Base-by-base conservation (phyloP, 2,113 vertebrate genomes). In the Aythya baeri region DNA sequence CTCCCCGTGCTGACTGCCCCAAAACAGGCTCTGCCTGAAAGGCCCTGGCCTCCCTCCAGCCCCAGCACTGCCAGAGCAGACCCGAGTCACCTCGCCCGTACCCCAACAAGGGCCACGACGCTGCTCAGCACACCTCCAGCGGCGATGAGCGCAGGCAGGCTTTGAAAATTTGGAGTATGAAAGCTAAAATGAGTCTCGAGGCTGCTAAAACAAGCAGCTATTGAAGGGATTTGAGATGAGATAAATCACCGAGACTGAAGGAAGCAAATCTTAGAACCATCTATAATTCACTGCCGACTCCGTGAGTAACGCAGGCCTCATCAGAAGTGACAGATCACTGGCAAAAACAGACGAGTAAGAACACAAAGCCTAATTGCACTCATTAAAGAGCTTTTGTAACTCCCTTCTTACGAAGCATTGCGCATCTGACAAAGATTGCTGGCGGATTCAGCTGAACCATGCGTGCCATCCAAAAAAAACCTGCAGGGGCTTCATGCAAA, bases 351-450 rank as follows among this genome's bases (percentile, higher is more conserved):
- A 74, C 72, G 66, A 83, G 38, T 76, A 77, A 96, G 92, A 96
- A 89, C 50, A 85, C 2, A 6, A 85, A 80, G 63, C 34, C 72
- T 88, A 93, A 93, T 4, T 86, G 61, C 83, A 55, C 52, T 86
- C 80, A 68, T 83, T 67, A 71, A 52, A 59, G 74, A 81, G 88
- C 76, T 88, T 94, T 83, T 94, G 85, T 59, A 86, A 88, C 82
- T 95, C 94, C 95, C 91, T 52, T 89, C 94, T 94, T 38, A 76
- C 54, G 58, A 92, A 83, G 77, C 17, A 82, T 41, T 61, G 70
- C 74, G 95, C 82, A 83, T 89, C 91, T 67, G 85, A 91, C 50
- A 77, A 66, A 57, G 38, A 86, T 32, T 80, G 31, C 58, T 66
- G 78, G 74, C 70, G 92, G 62, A 55, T 85, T 87, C 59, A 62